These are phyloP conservation scores for Allobates femoralis DNA, from an alignment of 2,797 vertebrate genomes.

Conservation along the genomic window DNA sequence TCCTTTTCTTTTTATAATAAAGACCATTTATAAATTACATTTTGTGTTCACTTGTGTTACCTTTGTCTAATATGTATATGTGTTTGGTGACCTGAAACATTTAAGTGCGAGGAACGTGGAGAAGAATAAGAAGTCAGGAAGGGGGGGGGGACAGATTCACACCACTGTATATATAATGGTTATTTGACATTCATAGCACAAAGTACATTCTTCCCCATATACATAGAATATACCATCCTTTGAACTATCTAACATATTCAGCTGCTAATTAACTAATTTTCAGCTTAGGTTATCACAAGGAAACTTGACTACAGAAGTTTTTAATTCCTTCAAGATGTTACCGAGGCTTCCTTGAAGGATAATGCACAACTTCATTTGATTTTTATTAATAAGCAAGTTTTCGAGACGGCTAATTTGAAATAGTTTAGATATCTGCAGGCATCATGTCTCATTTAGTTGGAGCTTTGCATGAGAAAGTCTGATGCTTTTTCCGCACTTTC, in stretches of 20 bases:
- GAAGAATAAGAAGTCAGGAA: too few species aligned
- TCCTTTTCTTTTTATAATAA: too few species aligned
- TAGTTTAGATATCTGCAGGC: conserved; percentile 60
- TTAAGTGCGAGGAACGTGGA: too few species aligned
- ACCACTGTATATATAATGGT: too few species aligned
- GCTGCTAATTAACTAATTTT: conserved; percentile 51
- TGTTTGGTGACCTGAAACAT: too few species aligned
- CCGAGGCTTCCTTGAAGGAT: conserved; percentile 59
- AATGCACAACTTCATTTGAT: conserved; percentile 61
- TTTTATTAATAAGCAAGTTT: conserved; percentile 64
- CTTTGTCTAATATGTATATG: too few species aligned
- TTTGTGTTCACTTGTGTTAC: too few species aligned
- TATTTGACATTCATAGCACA: neutral
- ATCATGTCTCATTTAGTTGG: conserved; percentile 55
- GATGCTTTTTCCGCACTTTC: conserved; percentile 45
- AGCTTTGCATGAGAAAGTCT: conserved; percentile 53
- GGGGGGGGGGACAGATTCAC: too few species aligned
- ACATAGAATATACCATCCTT: conserved; percentile 11
- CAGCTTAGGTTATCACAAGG: conserved; percentile 56
- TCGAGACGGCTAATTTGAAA: conserved; percentile 58
- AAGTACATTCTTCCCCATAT: neutral
- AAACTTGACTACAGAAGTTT: conserved; percentile 46
- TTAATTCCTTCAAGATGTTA: conserved; percentile 60
- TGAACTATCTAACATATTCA: conserved; percentile 38
- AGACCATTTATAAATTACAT: too few species aligned